Evolutionary conservation across 2,113 vertebrate species (phyloP).

Genomic region (Motacilla tschutschensis): DNA sequence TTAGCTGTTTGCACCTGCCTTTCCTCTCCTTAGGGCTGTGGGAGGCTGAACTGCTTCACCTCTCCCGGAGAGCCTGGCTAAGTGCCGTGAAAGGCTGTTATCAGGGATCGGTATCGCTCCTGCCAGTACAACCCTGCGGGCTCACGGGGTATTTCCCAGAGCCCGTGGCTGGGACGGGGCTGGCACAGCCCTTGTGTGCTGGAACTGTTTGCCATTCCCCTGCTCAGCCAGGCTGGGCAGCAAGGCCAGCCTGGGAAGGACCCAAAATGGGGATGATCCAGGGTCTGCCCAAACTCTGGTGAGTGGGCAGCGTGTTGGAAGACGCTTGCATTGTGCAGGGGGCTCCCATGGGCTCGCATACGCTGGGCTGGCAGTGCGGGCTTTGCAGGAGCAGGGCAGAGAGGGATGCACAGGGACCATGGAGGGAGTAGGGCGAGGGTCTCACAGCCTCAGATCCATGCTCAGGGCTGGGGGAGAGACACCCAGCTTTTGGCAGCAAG

Average conservation of each 20-base stretch:
- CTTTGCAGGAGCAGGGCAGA: neutral
- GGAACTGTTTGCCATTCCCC: neutral
- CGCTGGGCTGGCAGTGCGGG: accelerated
- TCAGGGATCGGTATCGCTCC: neutral
- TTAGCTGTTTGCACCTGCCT: neutral
- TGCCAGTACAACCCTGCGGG: neutral
- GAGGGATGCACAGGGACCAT: accelerated
- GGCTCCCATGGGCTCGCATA: neutral
- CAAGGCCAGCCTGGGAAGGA: neutral
- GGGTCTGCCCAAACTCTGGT: neutral
- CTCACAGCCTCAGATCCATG: neutral
- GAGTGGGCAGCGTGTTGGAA: neutral
- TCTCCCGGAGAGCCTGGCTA: neutral
- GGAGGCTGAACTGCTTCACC: neutral
- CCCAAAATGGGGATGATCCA: accelerated
- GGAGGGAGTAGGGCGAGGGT: neutral
- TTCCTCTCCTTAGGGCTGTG: neutral
- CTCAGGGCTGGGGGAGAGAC: neutral
- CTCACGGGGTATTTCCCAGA: neutral
- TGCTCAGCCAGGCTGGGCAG: neutral
- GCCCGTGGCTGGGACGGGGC: accelerated
- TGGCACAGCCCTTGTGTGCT: neutral
- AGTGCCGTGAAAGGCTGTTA: neutral
- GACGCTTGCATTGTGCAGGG: no score
- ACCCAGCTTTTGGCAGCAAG: neutral